A percentile compares a stretch with the other conserved stretches of the same genome.
phyloP scores from a whole-genome alignment of 2,113 vertebrate genomes.

The Agelaius phoeniceus region DNA sequence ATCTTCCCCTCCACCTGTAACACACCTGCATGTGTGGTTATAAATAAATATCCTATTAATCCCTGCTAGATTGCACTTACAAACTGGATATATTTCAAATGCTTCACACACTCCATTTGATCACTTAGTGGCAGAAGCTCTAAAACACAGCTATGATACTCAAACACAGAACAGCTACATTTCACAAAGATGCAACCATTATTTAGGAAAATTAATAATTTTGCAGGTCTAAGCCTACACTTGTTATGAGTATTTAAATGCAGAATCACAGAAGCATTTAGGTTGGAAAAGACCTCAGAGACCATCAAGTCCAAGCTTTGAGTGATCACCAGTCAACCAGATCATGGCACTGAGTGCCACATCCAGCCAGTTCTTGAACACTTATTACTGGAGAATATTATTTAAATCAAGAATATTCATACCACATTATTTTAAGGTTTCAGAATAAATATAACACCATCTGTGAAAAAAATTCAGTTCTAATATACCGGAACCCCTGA shows the following conservation, averaged over 20 bases:
- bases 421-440: not conserved
- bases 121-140: not conserved
- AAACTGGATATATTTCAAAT: not conserved
- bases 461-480: not conserved
- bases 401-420: not conserved
- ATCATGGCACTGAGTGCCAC: no score
- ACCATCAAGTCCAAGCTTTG: not conserved
- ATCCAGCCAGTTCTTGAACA: not conserved
- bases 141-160: not conserved
- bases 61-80: not conserved
- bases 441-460: not conserved
- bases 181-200: not conserved
- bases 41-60: not conserved
- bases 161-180: not conserved
- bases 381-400: not conserved
- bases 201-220: not conserved
- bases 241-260: not conserved
- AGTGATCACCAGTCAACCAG: not conserved
- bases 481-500: not conserved
- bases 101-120: not conserved
- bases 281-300: not conserved
- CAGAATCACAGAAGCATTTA: not conserved
- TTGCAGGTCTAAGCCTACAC: not conserved
- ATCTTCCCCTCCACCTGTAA: not conserved
- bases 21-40: fast-evolving